Evolutionary conservation across 2,113 vertebrate species (phyloP).

Genomic region (Myotis lucifugus): DNA sequence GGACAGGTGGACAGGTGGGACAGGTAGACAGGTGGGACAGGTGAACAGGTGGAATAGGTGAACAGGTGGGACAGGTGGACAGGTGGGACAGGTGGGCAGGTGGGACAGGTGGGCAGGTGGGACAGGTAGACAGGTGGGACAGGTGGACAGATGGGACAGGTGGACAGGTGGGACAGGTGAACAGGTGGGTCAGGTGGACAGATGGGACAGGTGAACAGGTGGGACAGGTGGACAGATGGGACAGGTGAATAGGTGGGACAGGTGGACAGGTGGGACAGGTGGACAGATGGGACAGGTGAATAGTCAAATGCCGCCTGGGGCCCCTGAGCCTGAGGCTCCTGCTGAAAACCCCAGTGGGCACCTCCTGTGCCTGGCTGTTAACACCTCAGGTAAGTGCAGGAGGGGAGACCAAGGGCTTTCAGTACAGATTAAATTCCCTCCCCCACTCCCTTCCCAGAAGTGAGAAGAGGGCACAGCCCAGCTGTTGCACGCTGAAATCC

Average conservation of each 20-base stretch:
- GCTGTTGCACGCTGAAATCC: neutral
- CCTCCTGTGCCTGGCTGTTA: neutral
- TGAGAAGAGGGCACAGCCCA: neutral
- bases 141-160: no score
- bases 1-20: neutral
- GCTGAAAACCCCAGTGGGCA: neutral
- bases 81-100: neutral
- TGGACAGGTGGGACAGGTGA: no score
- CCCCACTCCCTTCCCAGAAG: neutral
- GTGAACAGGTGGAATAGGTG: neutral
- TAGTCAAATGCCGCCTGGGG: neutral
- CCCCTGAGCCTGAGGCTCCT: neutral
- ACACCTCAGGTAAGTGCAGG: neutral
- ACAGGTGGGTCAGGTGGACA: no score
- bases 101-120: neutral
- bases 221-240: no score
- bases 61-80: neutral
- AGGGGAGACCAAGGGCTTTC: neutral
- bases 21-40: neutral
- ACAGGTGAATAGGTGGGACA: neutral
- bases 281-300: neutral
- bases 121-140: neutral
- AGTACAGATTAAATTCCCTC: rapidly evolving
- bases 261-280: neutral
- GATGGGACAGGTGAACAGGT: no score